A percentile compares a stretch with the other conserved stretches of the same genome.
Conservation (phyloP, 1,140 invertebrate species). For the Semibalanus balanoides region DNA sequence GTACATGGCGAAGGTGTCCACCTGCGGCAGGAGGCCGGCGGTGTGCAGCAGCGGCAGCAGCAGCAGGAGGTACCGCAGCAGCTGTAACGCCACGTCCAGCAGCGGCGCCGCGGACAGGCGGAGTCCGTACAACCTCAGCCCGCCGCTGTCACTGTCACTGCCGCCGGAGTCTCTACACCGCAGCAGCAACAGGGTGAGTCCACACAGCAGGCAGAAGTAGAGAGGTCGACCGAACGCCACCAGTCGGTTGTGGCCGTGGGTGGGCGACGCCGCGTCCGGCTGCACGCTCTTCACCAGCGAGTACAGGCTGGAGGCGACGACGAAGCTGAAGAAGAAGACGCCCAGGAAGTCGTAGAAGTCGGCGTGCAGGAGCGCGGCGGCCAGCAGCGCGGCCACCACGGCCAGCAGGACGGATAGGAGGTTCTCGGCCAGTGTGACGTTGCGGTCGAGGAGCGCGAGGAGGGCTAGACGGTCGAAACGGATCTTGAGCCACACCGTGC, state of each 20-base stretch:
- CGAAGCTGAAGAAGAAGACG: constrained; percentile 89
- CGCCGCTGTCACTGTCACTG: constrained; percentile 25
- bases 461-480: constrained; percentile 82
- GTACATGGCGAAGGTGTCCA: constrained; percentile 94
- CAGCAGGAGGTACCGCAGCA: constrained; percentile 62
- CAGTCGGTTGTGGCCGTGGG: constrained; percentile 93
- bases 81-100: constrained; percentile 51
- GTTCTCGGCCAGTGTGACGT: constrained; percentile 71
- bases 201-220: constrained; percentile 81
- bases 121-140: constrained; percentile 52
- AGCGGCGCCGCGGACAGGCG: constrained; percentile 50
- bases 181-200: constrained; percentile 54
- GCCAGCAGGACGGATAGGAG: constrained; percentile 68
- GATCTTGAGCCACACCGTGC: constrained; percentile 34
- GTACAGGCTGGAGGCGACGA: constrained; percentile 93
- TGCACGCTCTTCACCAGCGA: constrained; percentile 96
- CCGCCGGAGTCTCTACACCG: constrained; percentile 8
- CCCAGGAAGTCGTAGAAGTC: constrained; percentile 83
- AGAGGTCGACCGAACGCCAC: constrained; percentile 84
- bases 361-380: constrained; percentile 63
- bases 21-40: constrained; percentile 85
- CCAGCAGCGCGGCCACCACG: constrained; percentile 68
- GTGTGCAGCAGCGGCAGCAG: constrained; percentile 88
- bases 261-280: constrained; percentile 93
- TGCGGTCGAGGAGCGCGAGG: constrained; percentile 82